A percentile compares a stretch with the other conserved stretches of the same genome.
These are phyloP conservation scores for Homarus gammarus DNA, from an alignment of 2,888 invertebrate genomes.

Conservation along the genomic window DNA sequence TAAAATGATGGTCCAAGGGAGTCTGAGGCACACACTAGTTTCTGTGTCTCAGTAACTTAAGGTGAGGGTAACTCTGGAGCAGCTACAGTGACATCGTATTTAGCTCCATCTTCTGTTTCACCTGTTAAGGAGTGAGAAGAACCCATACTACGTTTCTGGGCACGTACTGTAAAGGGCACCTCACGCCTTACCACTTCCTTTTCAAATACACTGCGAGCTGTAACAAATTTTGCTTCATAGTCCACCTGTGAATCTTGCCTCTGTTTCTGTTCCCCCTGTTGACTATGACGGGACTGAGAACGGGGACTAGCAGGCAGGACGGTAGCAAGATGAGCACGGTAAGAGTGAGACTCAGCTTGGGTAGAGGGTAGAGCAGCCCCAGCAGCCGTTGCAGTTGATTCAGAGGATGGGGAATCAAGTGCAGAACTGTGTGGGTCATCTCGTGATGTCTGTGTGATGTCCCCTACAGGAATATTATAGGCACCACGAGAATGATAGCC, in stretches of 20 bases:
- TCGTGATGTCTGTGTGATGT: slow-evolving; percentile 45
- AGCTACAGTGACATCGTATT: slow-evolving; percentile 35
- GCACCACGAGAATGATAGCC: slow-evolving; percentile 71
- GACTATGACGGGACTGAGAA: slow-evolving; percentile 40
- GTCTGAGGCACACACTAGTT: not conserved
- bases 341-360: slow-evolving; percentile 53
- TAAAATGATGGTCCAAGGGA: not conserved
- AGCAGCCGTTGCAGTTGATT: slow-evolving; percentile 32
- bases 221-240: slow-evolving; percentile 61
- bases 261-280: slow-evolving; percentile 13
- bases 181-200: slow-evolving; percentile 53
- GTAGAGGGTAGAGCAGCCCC: slow-evolving; percentile 1
- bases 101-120: slow-evolving; percentile 40
- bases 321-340: slow-evolving; percentile 64
- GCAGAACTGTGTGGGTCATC: slow-evolving; percentile 55
- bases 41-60: slow-evolving; percentile 2
- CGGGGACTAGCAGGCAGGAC: slow-evolving; percentile 59
- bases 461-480: slow-evolving; percentile 65
- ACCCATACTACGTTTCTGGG: slow-evolving; percentile 33
- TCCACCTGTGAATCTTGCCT: slow-evolving; percentile 55
- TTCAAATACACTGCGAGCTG: slow-evolving; percentile 72
- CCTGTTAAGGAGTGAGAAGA: slow-evolving; percentile 38
- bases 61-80: slow-evolving; percentile 36
- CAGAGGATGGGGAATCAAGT: slow-evolving; percentile 48
- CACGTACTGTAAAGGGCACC: slow-evolving; percentile 46